phyloP scores from a whole-genome alignment of 2,113 vertebrate species.

The Ploceus nigricollis region DNA sequence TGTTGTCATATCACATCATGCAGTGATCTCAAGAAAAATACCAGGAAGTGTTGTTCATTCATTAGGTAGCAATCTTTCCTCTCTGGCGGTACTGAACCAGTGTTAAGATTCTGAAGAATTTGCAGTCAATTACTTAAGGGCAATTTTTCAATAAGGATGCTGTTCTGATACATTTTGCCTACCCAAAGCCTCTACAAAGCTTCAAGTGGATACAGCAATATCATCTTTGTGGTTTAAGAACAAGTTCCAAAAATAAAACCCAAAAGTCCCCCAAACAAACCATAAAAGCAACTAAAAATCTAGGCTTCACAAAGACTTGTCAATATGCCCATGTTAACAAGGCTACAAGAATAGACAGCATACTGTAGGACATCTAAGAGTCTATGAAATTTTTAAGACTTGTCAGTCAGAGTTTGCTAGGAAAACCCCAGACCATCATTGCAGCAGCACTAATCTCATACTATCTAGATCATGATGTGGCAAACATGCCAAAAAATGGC shows the following conservation, averaged over 20 bases:
- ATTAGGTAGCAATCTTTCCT: not conserved
- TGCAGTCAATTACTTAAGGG: not conserved
- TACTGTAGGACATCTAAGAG: not conserved
- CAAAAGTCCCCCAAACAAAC: not conserved
- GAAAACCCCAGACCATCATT: not conserved
- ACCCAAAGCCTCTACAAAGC: not conserved
- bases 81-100: not conserved
- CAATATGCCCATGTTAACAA: not conserved
- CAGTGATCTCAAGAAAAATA: constrained; percentile 9
- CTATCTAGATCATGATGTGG: not conserved
- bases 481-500: not conserved
- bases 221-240: not conserved
- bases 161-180: not conserved
- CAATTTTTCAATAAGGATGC: not conserved
- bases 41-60: not conserved
- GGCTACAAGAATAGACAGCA: not conserved
- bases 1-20: not conserved
- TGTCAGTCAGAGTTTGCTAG: not conserved
- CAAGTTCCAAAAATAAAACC: not conserved
- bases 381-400: not conserved
- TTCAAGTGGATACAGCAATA: not conserved
- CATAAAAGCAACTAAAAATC: not conserved
- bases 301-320: not conserved
- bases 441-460: not conserved
- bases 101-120: not conserved